Percentiles rank a stretch among this genome's conserved stretches.
phyloP scores from a whole-genome alignment of 2,888 invertebrate species.

The Monoplex corrugatus region DNA sequence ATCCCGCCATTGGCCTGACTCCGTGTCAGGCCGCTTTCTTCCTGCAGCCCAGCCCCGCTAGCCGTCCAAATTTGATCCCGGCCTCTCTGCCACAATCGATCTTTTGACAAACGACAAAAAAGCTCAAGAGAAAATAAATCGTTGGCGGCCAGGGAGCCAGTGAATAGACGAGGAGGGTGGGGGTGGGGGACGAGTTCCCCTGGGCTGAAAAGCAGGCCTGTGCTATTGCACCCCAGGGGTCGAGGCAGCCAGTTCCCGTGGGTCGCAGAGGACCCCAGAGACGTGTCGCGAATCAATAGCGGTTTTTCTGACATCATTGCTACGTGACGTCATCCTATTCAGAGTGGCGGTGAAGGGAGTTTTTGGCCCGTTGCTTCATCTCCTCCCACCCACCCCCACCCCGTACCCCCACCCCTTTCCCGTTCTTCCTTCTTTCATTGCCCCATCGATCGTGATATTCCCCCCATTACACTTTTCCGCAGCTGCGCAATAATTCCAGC shows the following conservation, averaged over 20 bases:
- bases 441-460: conserved; percentile 47
- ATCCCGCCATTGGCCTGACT: conserved; percentile 24
- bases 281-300: conserved; percentile 50
- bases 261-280: conserved; percentile 43
- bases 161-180: not conserved
- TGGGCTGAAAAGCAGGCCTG: conserved; percentile 42
- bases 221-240: conserved; percentile 45
- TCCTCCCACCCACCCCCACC: not conserved
- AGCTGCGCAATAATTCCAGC: conserved; percentile 51
- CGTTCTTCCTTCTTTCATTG: conserved; percentile 18
- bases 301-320: conserved; percentile 48
- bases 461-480: conserved; percentile 48
- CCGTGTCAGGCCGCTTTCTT: conserved; percentile 41
- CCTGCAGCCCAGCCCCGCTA: not conserved
- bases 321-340: conserved; percentile 51
- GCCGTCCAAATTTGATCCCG: conserved; percentile 38
- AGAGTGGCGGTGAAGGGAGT: not conserved
- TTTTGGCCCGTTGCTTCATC: not conserved
- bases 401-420: not conserved
- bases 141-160: not conserved
- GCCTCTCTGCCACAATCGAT: conserved; percentile 3
- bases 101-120: conserved; percentile 7
- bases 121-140: conserved; percentile 32
- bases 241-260: conserved; percentile 43
- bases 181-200: not conserved